Evolutionary conservation across 2,888 invertebrate genomes (phyloP), one percentile per base, ranked within the genome.

Genomic region (Microdon myrmicae): DNA sequence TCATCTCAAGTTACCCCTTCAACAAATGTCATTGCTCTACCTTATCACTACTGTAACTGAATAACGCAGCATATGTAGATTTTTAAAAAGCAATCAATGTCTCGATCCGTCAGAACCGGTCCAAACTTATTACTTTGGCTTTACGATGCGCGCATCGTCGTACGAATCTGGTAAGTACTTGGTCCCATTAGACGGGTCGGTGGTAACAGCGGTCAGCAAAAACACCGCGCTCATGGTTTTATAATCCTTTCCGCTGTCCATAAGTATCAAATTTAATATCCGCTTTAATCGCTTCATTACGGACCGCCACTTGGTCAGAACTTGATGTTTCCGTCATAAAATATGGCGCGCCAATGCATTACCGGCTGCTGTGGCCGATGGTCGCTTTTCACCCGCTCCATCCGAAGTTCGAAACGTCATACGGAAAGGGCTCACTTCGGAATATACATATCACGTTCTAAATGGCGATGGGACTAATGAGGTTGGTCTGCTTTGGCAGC

Each of bases 221-320:
- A 10, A 28, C 17, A 25, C 37, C 53, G 39, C n/a, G n/a, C 41
- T 58, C 51, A 53, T 53, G 53, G 45, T 47, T 51, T 64, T 31
- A 51, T 64, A 53, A 64, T 64, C 58, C 58, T 64, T 64, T 64
- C 47, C 28, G 28, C 64, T 53, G 58, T 64, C 51, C 64, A 64
- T 64, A 58, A 64, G 64, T 64, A 64, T 64, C 58, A 64, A 56
- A 51, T 64, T 64, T 64, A 58, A 64, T 64, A 58, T 58, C 35
- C 64, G 31, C 25, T 64, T 64, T 64, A 64, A 64, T 64, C 64
- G 64, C 64, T 64, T 64, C 64, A 64, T 64, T 64, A 64, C 43
- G 32, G 47, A 17, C 45, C 64, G 64, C 64, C 51, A 58, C 47
- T 64, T 64, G 64, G 35, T 22, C 51, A 47, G 45, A 51, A 64